A percentile compares a stretch with the other conserved stretches of the same genome.
Evolutionary conservation across 2,888 invertebrate species (phyloP).

Genomic region (Anoncus sp.): DNA sequence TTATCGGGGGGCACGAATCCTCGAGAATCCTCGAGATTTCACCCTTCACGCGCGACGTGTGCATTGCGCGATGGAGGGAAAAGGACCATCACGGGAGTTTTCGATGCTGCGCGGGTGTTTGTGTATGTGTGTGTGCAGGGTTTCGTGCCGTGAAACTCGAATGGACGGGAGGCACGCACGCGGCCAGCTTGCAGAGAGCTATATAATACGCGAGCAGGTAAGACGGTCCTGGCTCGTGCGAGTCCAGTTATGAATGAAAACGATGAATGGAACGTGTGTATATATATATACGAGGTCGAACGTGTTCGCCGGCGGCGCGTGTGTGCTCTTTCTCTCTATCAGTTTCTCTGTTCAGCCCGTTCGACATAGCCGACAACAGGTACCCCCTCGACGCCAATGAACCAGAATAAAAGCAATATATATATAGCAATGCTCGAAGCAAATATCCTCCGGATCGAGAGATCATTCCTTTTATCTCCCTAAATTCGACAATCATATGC

Average conservation of each 20-base stretch:
- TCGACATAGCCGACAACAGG: conserved; percentile 27
- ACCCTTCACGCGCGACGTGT: conserved; percentile 10
- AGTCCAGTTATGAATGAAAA: conserved; percentile 71
- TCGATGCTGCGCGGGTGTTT: conserved; percentile 21
- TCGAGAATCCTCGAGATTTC: not conserved
- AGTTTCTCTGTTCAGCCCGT: conserved; percentile 45
- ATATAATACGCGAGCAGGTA: conserved; percentile 56
- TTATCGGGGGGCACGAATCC: not conserved
- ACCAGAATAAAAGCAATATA: conserved; percentile 23
- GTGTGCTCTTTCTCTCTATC: conserved; percentile 44
- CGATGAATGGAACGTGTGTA: conserved; percentile 65
- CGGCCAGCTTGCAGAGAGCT: conserved; percentile 49
- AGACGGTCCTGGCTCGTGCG: conserved; percentile 58
- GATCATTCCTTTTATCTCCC: not conserved
- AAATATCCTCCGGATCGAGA: not conserved
- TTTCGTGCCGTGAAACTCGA: conserved; percentile 63
- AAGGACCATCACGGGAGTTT: conserved; percentile 45
- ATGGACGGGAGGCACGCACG: conserved; percentile 59
- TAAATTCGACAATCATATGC: not conserved
- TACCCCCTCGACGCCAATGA: conserved; percentile 34
- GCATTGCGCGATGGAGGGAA: conserved; percentile 16
- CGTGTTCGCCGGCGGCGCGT: conserved; percentile 62
- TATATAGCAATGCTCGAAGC: not conserved
- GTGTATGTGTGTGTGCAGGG: conserved; percentile 21
- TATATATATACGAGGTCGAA: conserved; percentile 56